Evolutionary conservation across 2,113 vertebrate genomes (phyloP).

Genomic region (Xiphophorus maculatus): DNA sequence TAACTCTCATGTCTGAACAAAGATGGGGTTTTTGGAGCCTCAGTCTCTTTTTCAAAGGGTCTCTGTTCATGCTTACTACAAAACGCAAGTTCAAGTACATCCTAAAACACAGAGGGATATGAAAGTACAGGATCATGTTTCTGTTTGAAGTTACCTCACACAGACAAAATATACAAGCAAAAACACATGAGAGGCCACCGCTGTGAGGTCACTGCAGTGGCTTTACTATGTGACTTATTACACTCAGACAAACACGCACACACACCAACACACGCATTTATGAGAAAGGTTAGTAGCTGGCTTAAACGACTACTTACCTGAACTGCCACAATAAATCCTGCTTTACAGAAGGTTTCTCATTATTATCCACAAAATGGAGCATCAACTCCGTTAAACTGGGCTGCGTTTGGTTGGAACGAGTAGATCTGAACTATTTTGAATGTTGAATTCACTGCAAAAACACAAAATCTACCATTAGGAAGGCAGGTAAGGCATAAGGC

Average conservation of each 20-base stretch:
- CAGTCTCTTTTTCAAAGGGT: neutral
- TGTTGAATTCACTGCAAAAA: too few species aligned
- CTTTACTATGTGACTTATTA: neutral
- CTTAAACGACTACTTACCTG: neutral
- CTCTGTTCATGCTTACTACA: neutral
- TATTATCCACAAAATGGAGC: neutral
- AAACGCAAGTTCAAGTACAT: neutral
- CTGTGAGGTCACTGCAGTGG: neutral
- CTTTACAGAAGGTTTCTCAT: neutral
- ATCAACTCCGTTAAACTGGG: neutral
- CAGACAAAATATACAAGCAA: slow-evolving; percentile 1
- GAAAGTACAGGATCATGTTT: neutral
- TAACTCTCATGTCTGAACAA: neutral
- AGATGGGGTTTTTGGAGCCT: neutral
- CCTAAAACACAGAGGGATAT: neutral
- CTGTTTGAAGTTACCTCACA: slow-evolving; percentile 1
- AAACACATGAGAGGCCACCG: neutral
- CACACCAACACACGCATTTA: neutral
- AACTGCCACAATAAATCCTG: neutral
- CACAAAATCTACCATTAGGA: too few species aligned
- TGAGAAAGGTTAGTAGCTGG: neutral
- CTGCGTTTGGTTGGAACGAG: neutral
- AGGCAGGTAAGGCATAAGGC: too few species aligned
- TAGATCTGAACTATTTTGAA: neutral
- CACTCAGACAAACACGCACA: neutral